Conservation (phyloP, 2,888 invertebrate species). For the Plemyria rubiginata region DNA sequence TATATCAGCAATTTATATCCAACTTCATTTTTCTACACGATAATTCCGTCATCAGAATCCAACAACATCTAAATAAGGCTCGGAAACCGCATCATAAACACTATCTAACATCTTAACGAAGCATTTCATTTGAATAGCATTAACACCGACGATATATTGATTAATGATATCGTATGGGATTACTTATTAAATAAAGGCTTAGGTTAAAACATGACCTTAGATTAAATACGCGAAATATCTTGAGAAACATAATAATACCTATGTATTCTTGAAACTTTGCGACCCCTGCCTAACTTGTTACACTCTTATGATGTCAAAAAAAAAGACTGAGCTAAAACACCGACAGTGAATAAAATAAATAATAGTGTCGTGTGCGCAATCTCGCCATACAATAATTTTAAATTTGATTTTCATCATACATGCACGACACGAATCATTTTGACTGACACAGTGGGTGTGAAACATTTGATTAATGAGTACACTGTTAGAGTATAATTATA, state of each 20-base stretch:
- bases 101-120: slow-evolving; percentile 62
- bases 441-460: background rate
- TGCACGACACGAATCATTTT: background rate
- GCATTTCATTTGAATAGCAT: slow-evolving; percentile 67
- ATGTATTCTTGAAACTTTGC: background rate
- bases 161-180: slow-evolving; percentile 51
- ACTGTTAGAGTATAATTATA: background rate
- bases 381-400: background rate
- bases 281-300: background rate
- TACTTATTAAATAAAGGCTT: slow-evolving; percentile 56
- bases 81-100: slow-evolving; percentile 32
- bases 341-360: background rate
- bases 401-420: background rate
- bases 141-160: slow-evolving; percentile 53
- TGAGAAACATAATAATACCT: too few species aligned
- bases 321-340: background rate
- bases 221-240: slow-evolving; percentile 38
- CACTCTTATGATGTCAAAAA: slow-evolving; percentile 2
- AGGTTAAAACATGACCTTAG: slow-evolving; percentile 64
- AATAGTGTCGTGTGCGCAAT: slow-evolving; percentile 7
- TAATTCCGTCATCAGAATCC: slow-evolving; percentile 26
- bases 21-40: slow-evolving; percentile 12
- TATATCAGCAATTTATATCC: background rate
- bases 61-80: slow-evolving; percentile 34
- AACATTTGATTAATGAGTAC: slow-evolving; percentile 1